A percentile compares a stretch with the other conserved stretches of the same genome.
These are phyloP conservation scores for Rhinichthys osculus DNA, from an alignment of 2,797 vertebrate species.

Conservation along the genomic window DNA sequence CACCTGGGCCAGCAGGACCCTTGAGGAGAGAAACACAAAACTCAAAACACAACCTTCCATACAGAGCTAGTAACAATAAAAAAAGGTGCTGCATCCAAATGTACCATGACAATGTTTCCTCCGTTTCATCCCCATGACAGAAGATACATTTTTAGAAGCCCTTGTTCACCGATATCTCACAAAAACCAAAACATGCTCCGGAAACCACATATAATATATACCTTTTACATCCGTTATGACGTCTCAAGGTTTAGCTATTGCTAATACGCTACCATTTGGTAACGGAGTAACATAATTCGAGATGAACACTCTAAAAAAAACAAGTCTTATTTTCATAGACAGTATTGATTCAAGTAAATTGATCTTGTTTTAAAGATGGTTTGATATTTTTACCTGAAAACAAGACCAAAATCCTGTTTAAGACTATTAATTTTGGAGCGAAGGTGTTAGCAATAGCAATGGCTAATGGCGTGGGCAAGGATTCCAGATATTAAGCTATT, in stretches of 20 bases:
- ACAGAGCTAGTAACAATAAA: background rate
- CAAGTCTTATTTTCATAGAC: background rate
- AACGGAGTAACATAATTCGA: background rate
- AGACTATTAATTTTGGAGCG: background rate
- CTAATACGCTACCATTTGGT: background rate
- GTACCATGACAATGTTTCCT: background rate
- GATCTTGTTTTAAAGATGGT: background rate
- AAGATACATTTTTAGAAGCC: background rate
- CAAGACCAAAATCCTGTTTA: background rate
- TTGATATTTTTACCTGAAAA: background rate
- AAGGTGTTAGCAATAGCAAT: background rate
- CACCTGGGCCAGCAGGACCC: slow-evolving; percentile 86
- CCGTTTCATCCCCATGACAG: background rate
- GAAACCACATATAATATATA: background rate
- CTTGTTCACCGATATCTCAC: background rate
- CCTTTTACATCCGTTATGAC: background rate
- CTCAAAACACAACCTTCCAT: slow-evolving; percentile 8
- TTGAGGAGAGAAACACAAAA: slow-evolving; percentile 59
- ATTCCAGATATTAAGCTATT: background rate
- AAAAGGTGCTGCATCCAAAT: background rate
- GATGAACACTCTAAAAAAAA: background rate
- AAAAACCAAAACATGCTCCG: background rate
- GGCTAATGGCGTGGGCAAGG: background rate
- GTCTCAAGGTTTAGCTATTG: background rate
- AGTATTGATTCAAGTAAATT: background rate